These are phyloP conservation scores for Acleris laterana DNA, from an alignment of 2,888 invertebrate genomes.

Conservation along the genomic window DNA sequence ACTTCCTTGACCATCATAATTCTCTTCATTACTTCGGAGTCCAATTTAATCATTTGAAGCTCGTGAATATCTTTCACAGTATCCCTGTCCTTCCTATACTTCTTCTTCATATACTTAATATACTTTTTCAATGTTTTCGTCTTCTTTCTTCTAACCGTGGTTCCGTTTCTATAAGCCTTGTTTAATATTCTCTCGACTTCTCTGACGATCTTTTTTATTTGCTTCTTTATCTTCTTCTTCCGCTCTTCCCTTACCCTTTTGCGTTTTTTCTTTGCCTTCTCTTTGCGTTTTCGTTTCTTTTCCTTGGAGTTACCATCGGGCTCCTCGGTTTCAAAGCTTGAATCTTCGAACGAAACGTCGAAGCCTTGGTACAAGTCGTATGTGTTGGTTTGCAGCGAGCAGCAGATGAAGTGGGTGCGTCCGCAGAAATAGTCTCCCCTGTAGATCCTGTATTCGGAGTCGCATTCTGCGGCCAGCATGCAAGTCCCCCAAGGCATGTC, in stretches of 20 bases:
- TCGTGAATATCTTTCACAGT: constrained; percentile 63
- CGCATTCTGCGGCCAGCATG: constrained; percentile 66
- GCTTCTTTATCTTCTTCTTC: constrained; percentile 61
- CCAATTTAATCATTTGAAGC: constrained; percentile 57
- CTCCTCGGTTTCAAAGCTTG: constrained; percentile 58
- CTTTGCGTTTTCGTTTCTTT: constrained; percentile 40
- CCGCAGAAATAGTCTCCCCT: constrained; percentile 73
- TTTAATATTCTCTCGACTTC: constrained; percentile 64
- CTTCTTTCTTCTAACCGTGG: constrained; percentile 58
- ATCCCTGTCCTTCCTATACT: constrained; percentile 64
- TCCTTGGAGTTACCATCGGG: constrained; percentile 47
- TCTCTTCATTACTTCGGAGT: constrained; percentile 49
- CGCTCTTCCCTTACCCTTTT: constrained; percentile 50
- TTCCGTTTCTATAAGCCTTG: constrained; percentile 60
- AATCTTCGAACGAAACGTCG: constrained; percentile 66
- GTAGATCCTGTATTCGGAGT: constrained; percentile 68
- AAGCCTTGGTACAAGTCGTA: constrained; percentile 73
- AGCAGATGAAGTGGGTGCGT: constrained; percentile 66
- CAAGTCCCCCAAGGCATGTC: constrained; percentile 76
- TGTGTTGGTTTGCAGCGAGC: constrained; percentile 59
- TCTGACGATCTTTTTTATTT: constrained; percentile 58
- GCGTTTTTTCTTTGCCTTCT: constrained; percentile 47
- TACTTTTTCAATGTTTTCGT: constrained; percentile 69
- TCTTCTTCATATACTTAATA: constrained; percentile 62
- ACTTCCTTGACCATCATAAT: constrained; percentile 54